Base-by-base conservation (phyloP, 2,888 invertebrate genomes). In the Venusia cambrica region DNA sequence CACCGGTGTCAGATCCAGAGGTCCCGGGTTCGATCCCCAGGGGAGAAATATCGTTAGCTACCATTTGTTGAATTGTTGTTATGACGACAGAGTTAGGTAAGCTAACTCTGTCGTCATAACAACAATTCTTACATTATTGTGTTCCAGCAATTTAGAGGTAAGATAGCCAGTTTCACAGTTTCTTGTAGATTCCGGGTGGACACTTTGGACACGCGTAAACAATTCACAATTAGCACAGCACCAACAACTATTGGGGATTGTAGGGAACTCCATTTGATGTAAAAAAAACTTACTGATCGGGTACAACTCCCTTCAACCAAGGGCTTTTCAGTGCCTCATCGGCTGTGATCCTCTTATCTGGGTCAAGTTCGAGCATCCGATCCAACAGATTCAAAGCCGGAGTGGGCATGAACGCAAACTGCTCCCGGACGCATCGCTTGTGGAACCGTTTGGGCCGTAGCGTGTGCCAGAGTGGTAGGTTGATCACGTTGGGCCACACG, bases 361-460 rank as follows among this genome's bases (percentile, higher is more conserved):
- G 99, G 87, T 99, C 99, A 52, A 99, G 83, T 65, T 97, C 97
- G 50, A 99, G 85, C 98, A 99, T 98, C 71, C 93, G 91, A 78
- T 99, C 98, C 28, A 99, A 89, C 44, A 99, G 89, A 70, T 97
- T 97, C 33, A 99, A 89, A 1, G 98, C 97, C 9, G 92, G 89
- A 2, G 89, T 76, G 2, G 98, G 98, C 94, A 99, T 93, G 76
- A 94, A 97, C 30, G 94, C 91, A 84, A 98, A 99, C 62, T 97
- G 96, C 57, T 99, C 98, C 13, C 97, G 89, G 32, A 99, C 89
- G 52, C 94, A 91, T 44, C 99, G 90, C 57, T 96, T 90, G 87
- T 98, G 94, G 51, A 93, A 91, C 14, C 95, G 94, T 87, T 97
- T 97, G 16, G 97, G 96, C 59, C 97, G 95, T 24, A 99, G 89